Evolutionary conservation across 2,113 vertebrate genomes (phyloP), one percentile per base, ranked within the genome.

Genomic region (Carassius gibelio): DNA sequence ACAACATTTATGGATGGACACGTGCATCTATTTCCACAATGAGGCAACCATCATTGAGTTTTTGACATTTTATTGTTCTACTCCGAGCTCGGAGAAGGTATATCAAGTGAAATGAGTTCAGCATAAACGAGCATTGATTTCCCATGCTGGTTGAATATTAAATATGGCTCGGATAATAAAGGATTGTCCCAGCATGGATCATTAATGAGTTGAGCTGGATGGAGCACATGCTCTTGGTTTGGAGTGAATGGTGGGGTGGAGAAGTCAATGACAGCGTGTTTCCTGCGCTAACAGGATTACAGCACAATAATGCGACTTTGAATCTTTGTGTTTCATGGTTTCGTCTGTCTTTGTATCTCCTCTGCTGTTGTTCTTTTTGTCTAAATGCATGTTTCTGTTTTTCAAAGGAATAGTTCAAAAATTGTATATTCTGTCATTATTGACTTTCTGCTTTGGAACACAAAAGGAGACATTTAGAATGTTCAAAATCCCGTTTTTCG

Each of bases 381-480:
- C 96, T 91, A 94, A 96, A 96, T 38, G 66, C 96, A 94, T 95
- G 87, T 94, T 94, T 90, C 93, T 90, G 89, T 95, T 87, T 93
- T 90, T 89, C 94, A 97, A 97, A 95, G 11, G 95, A 97, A 93
- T 94, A 95, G 92, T 97, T 97, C 95, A 95, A 94, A 89, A 96
- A 93, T 91, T 94, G 95, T 95, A 94, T 90, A 74, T 80, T 78
- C 75, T 68, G 26, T 34, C 14, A 8, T 36, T 68, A 68, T 17
- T 7, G 26, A 34, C 62, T 66, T 66, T 66, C 62, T 66, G 30
- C 19, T 59, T 2, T 59, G 57, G 57, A 59, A 59, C 19, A 59
- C 19, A 59, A 59, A 59, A 34, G 62, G 13, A 8, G 19, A 21
- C 2, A 64, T 64, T 66, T 15, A 66, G 0, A 66, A 30, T 7